These are phyloP conservation scores for Macroteleia sp. DNA, from an alignment of 2,888 invertebrate species.

Conservation along the genomic window DNA sequence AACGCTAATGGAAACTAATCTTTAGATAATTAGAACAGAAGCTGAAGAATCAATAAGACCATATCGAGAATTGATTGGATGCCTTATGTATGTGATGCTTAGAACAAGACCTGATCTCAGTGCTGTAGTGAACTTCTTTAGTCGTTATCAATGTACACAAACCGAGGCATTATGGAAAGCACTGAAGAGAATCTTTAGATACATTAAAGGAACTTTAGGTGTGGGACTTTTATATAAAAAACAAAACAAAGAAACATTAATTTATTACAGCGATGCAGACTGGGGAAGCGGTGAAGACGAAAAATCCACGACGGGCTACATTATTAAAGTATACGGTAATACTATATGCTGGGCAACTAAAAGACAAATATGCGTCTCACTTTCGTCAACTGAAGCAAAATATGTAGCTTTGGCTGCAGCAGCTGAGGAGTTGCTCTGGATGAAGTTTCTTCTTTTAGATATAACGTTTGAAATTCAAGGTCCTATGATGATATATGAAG, in stretches of 20 bases:
- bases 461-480: slow-evolving; percentile 24
- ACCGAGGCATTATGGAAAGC: slow-evolving; percentile 63
- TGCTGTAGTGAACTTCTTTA: slow-evolving; percentile 50
- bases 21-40: not conserved
- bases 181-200: slow-evolving; percentile 66
- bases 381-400: slow-evolving; percentile 77
- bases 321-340: slow-evolving; percentile 57
- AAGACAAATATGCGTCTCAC: slow-evolving; percentile 73
- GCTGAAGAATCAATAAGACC: slow-evolving; percentile 18
- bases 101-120: slow-evolving; percentile 53
- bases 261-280: slow-evolving; percentile 68
- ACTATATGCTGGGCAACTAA: slow-evolving; percentile 73
- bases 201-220: slow-evolving; percentile 55
- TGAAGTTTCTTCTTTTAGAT: slow-evolving; percentile 68
- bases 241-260: not conserved
- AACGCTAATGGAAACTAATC: slow-evolving; percentile 66
- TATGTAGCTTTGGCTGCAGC: slow-evolving; percentile 73
- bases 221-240: slow-evolving; percentile 20
- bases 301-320: slow-evolving; percentile 65
- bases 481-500: slow-evolving; percentile 19
- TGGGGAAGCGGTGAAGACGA: slow-evolving; percentile 67
- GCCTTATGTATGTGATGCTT: slow-evolving; percentile 56
- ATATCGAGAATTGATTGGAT: slow-evolving; percentile 62
- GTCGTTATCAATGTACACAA: slow-evolving; percentile 33
- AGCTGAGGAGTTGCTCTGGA: slow-evolving; percentile 70